A percentile compares a stretch with the other conserved stretches of the same genome.
Evolutionary conservation across 2,888 invertebrate species (phyloP).

Genomic region (Clivina fossor): DNA sequence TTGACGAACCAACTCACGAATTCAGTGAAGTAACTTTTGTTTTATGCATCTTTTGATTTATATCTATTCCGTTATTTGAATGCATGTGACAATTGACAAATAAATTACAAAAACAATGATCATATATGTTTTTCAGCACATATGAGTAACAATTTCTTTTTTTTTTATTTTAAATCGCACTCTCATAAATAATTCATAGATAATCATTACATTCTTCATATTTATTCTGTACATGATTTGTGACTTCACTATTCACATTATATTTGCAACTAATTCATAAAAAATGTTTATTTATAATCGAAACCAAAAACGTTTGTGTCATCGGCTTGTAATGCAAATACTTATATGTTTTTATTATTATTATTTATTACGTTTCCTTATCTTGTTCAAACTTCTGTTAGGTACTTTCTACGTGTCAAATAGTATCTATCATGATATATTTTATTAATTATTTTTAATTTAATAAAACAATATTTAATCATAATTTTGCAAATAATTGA

Average conservation of each 20-base stretch:
- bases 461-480: too few species aligned
- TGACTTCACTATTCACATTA: not conserved
- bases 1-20: too few species aligned
- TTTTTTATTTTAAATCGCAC: constrained; percentile 26
- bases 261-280: constrained; percentile 4
- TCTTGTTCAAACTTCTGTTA: too few species aligned
- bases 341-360: not conserved
- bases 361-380: too few species aligned
- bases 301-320: not conserved
- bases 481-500: too few species aligned
- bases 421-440: too few species aligned
- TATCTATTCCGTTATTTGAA: too few species aligned
- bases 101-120: constrained; percentile 15
- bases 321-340: not conserved
- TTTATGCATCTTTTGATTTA: too few species aligned
- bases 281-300: too few species aligned
- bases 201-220: constrained; percentile 19
- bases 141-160: constrained; percentile 14
- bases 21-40: too few species aligned
- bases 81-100: constrained; percentile 10
- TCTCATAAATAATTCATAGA: constrained; percentile 28
- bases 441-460: too few species aligned
- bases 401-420: too few species aligned
- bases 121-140: constrained; percentile 17
- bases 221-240: constrained; percentile 12